Percentiles rank a stretch among this genome's conserved stretches.
These are phyloP conservation scores for Moxostoma hubbsi DNA, from an alignment of 2,797 vertebrate genomes.

Conservation along the genomic window DNA sequence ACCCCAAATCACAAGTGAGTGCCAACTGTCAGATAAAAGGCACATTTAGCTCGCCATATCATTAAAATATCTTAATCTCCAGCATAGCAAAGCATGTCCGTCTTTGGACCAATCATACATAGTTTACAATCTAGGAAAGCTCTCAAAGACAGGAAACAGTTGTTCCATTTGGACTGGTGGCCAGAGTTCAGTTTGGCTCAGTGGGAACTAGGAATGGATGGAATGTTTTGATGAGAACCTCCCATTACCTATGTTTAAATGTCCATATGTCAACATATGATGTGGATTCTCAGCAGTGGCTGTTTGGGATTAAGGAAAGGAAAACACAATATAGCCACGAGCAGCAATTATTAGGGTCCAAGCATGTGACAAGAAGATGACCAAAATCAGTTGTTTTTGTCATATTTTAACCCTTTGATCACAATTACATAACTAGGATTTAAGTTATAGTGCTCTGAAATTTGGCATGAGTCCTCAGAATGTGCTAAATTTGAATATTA, in stretches of 20 bases:
- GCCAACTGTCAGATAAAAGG: conserved; percentile 47
- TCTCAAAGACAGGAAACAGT: conserved; percentile 38
- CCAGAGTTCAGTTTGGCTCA: conserved; percentile 14
- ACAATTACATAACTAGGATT: no score
- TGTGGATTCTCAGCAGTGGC: neutral
- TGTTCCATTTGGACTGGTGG: conserved; percentile 32
- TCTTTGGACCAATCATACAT: conserved; percentile 28
- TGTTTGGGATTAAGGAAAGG: conserved; percentile 15
- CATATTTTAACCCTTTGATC: no score
- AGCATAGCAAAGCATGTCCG: conserved; percentile 21
- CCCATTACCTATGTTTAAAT: conserved; percentile 22
- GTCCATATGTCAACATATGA: conserved; percentile 20
- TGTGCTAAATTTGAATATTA: no score
- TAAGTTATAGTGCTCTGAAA: no score
- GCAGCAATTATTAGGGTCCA: no score
- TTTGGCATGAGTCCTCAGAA: no score
- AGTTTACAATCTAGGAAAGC: conserved; percentile 33
- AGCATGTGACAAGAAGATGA: no score
- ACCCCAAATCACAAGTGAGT: conserved; percentile 41
- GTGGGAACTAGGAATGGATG: conserved; percentile 1
- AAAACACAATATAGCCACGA: neutral
- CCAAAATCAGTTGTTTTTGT: no score
- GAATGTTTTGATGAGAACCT: conserved; percentile 19
- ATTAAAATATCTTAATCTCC: conserved; percentile 37
- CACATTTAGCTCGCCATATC: conserved; percentile 26